Evolutionary conservation across 2,797 vertebrate genomes (phyloP).

Genomic region (Aeoliscus strigatus): DNA sequence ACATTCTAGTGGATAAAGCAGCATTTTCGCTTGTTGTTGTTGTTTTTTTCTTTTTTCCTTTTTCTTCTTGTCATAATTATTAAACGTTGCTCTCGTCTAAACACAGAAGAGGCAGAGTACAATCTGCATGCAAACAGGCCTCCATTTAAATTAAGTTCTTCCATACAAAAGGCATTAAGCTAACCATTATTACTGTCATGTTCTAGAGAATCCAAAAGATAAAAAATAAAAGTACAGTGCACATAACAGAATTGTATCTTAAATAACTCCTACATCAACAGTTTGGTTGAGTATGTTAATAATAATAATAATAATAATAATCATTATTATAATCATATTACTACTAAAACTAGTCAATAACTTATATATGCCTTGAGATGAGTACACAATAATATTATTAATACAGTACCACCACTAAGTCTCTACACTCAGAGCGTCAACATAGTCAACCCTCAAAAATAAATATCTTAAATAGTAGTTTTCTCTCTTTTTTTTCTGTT

Average conservation of each 20-base stretch:
- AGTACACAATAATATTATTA: conserved; percentile 89
- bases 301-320: conserved; percentile 73
- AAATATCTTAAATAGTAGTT: conserved; percentile 88
- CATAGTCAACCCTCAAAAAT: conserved; percentile 96
- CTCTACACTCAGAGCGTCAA: conserved; percentile 88
- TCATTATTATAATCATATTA: conserved; percentile 75
- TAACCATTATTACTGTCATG: conserved; percentile 82
- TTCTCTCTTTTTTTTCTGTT: conserved; percentile 41
- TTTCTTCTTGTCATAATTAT: conserved; percentile 60
- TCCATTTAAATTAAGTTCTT: conserved; percentile 76
- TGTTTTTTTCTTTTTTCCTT: too few relatives aligned
- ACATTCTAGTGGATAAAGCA: conserved; percentile 91
- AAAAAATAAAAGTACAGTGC: conserved; percentile 86
- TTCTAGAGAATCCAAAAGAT: conserved; percentile 83
- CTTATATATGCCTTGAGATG: conserved; percentile 99
- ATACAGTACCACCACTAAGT: conserved; percentile 97
- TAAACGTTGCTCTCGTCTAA: conserved; percentile 58
- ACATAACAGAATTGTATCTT: conserved; percentile 86
- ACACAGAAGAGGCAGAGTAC: conserved; percentile 68
- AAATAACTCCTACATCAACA: conserved; percentile 96
- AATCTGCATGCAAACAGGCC: conserved; percentile 70
- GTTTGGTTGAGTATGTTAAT: conserved; percentile 98
- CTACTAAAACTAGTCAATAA: conserved; percentile 97
- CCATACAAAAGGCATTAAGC: conserved; percentile 79
- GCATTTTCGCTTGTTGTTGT: conserved; percentile 75